Conservation (phyloP, 2,888 invertebrate genomes). For the Timema podura region DNA sequence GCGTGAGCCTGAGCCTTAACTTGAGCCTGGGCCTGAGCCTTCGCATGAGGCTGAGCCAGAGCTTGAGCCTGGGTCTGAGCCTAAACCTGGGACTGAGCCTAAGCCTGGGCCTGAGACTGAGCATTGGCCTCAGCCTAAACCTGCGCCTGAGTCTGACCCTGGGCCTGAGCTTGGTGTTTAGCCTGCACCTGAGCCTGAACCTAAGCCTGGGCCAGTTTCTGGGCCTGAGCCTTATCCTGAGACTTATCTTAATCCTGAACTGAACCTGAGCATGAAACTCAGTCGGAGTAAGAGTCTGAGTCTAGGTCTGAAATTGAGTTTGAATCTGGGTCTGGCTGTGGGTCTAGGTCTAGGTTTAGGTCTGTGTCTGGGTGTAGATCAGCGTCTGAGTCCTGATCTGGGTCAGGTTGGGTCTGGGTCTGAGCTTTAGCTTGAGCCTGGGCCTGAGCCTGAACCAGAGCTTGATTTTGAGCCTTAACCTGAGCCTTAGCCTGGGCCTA, state of each 20-base stretch:
- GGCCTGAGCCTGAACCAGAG: too few species aligned
- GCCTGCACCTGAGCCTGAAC: slow-evolving; percentile 23
- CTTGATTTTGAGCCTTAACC: too few species aligned
- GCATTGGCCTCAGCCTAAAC: not conserved
- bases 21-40: slow-evolving; percentile 25
- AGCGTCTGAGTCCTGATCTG: too few species aligned
- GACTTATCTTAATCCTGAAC: slow-evolving; percentile 22
- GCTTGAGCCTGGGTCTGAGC: not conserved
- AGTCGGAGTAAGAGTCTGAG: not conserved
- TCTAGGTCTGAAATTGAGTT: too few species aligned
- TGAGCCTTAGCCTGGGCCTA: too few species aligned
- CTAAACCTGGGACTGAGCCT: slow-evolving; percentile 2
- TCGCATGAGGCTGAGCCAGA: not conserved
- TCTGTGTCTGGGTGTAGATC: too few species aligned
- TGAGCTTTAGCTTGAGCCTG: too few species aligned
- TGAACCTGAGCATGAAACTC: not conserved
- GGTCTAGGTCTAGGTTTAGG: too few species aligned
- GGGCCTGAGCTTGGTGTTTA: slow-evolving; percentile 30
- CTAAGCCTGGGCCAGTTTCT: not conserved
- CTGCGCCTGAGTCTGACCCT: slow-evolving; percentile 1
- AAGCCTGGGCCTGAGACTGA: not conserved
- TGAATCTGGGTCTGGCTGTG: too few species aligned
- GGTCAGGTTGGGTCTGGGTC: too few species aligned
- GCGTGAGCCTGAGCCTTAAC: slow-evolving; percentile 31
- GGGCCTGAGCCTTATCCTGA: slow-evolving; percentile 30